These are phyloP conservation scores for Salvelinus sp. DNA, from an alignment of 2,113 vertebrate species.

Conservation along the genomic window DNA sequence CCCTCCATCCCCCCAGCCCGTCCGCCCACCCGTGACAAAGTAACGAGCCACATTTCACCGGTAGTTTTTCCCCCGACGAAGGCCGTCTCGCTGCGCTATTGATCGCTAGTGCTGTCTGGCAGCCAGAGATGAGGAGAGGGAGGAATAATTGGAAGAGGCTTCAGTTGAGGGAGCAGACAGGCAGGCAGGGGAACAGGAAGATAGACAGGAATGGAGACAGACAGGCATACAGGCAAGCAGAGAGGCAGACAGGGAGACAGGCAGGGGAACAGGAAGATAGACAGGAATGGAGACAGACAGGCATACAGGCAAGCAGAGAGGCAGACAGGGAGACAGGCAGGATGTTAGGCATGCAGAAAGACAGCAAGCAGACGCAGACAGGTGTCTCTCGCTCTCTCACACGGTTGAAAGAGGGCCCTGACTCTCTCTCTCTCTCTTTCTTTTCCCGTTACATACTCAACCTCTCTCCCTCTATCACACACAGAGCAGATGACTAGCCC, in stretches of 20 bases:
- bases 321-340: too few species aligned
- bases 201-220: too few species aligned
- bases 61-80: conserved; percentile 57
- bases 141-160: conserved; percentile 59
- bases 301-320: too few species aligned
- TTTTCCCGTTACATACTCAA: conserved; percentile 1
- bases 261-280: too few species aligned
- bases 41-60: conserved; percentile 50
- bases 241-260: too few species aligned
- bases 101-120: conserved; percentile 40
- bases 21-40: conserved; percentile 34
- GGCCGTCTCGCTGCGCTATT: conserved; percentile 47
- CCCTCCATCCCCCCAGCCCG: conserved; percentile 10
- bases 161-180: conserved; percentile 33
- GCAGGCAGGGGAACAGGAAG: conserved; percentile 13
- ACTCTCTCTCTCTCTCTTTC: conserved; percentile 5
- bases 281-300: too few species aligned
- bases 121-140: conserved; percentile 22
- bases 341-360: too few species aligned
- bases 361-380: neutral
- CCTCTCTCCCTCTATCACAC: neutral
- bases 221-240: too few species aligned
- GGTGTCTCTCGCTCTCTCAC: conserved; percentile 16
- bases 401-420: neutral
- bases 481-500: neutral